Conservation (phyloP, 2,888 invertebrate species). For the Lithodes maja region DNA sequence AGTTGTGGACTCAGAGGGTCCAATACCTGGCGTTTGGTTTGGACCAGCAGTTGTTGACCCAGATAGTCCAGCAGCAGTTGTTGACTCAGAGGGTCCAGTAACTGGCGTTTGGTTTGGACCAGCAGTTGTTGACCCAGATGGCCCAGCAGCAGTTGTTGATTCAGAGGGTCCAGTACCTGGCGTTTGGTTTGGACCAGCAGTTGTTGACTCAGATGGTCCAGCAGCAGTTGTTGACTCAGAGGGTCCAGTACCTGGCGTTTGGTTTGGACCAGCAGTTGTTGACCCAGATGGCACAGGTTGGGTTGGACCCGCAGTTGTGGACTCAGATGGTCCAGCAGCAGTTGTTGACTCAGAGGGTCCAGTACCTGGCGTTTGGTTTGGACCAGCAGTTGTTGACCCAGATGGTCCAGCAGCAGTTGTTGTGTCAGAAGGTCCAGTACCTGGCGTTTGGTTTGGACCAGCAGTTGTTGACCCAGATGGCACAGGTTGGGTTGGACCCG, state of each 20-base stretch:
- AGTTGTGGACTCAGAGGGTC: not conserved
- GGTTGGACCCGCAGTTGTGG: not conserved
- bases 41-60: not conserved
- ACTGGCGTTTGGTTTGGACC: not conserved
- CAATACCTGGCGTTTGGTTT: not conserved
- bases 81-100: not conserved
- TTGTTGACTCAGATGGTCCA: not conserved
- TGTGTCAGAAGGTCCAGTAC: not conserved
- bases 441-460: no score
- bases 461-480: not conserved
- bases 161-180: not conserved
- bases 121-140: not conserved
- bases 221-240: not conserved
- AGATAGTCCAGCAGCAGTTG: not conserved
- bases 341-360: not conserved
- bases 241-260: no score
- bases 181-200: not conserved
- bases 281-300: not conserved
- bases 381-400: not conserved
- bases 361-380: not conserved
- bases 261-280: not conserved
- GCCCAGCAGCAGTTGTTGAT: not conserved
- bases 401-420: not conserved
- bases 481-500: not conserved
- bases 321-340: not conserved